These are phyloP conservation scores for Apocheima hispidaria DNA, from an alignment of 2,888 invertebrate genomes.

Conservation along the genomic window DNA sequence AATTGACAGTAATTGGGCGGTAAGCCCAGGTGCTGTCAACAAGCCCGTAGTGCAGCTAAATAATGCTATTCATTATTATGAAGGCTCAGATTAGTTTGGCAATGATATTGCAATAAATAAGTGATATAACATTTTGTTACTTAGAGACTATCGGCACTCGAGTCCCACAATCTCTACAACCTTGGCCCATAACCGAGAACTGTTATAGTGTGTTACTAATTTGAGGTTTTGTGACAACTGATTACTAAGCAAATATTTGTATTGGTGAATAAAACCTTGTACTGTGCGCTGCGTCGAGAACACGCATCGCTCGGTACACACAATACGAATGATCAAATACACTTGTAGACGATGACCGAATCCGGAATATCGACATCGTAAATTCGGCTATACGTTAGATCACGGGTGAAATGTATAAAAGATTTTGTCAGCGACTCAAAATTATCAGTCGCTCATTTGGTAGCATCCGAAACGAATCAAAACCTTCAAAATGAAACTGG, in stretches of 20 bases:
- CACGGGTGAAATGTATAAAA: constrained; percentile 79
- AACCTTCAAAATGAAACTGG: constrained; percentile 76
- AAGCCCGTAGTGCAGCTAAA: background rate
- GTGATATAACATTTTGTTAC: constrained; percentile 7
- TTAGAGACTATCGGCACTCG: constrained; percentile 6
- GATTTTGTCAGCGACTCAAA: constrained; percentile 62
- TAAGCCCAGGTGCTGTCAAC: background rate
- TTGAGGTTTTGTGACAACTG: constrained; percentile 58
- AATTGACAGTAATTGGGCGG: background rate
- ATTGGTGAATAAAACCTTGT: constrained; percentile 61
- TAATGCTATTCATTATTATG: constrained; percentile 8
- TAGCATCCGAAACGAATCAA: constrained; percentile 64
- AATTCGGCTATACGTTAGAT: constrained; percentile 76
- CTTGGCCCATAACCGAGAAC: constrained; percentile 24
- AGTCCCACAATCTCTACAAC: constrained; percentile 15
- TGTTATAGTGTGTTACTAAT: constrained; percentile 44
- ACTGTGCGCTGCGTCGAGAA: constrained; percentile 46
- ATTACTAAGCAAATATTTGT: constrained; percentile 61
- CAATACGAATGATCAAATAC: constrained; percentile 48
- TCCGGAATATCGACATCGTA: constrained; percentile 72
- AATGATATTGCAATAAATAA: constrained; percentile 20
- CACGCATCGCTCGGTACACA: constrained; percentile 48
- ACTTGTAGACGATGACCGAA: constrained; percentile 61
- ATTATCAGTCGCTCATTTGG: constrained; percentile 76
- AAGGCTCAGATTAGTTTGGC: constrained; percentile 8